phyloP scores from a whole-genome alignment of 2,797 vertebrate genomes.

The Taeniopygia guttata region DNA sequence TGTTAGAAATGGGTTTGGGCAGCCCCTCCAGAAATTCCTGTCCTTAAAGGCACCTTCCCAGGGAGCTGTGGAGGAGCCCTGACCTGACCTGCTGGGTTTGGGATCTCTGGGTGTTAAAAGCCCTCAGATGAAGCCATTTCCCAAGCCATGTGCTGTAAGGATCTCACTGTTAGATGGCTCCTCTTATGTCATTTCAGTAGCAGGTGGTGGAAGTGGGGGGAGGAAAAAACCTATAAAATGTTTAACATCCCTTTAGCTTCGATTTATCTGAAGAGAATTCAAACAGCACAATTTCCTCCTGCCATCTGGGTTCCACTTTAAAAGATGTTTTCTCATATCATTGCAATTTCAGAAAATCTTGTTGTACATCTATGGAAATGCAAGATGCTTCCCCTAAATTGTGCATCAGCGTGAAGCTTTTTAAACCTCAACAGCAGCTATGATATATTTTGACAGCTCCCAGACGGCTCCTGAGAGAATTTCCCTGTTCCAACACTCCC shows the following conservation, averaged over 20 bases:
- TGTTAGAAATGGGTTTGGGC: not conserved
- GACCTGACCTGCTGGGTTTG: not conserved
- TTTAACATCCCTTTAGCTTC: slow-evolving; percentile 47
- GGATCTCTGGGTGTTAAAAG: not conserved
- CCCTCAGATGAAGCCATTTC: not conserved
- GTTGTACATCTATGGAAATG: slow-evolving; percentile 35
- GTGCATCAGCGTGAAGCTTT: not conserved
- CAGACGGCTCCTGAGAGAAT: not conserved
- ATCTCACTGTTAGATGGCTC: not conserved
- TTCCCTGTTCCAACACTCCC: not conserved
- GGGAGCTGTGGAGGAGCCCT: not conserved
- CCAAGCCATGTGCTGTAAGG: not conserved
- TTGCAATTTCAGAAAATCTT: slow-evolving; percentile 52
- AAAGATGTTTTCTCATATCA: slow-evolving; percentile 44
- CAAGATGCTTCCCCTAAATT: slow-evolving; percentile 24
- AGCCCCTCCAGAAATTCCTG: not conserved
- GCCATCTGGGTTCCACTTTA: slow-evolving; percentile 58
- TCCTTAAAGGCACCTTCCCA: not conserved
- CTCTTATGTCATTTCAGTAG: not conserved
- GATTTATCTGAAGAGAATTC: slow-evolving; percentile 19
- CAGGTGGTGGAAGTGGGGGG: not conserved
- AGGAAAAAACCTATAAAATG: not conserved
- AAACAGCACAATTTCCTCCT: slow-evolving; percentile 32
- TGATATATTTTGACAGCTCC: slow-evolving; percentile 47
- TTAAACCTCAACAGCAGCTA: not conserved